Conservation (phyloP, 37 sponge, comb jelly and placozoan genomes). For the Corticium candelabrum region DNA sequence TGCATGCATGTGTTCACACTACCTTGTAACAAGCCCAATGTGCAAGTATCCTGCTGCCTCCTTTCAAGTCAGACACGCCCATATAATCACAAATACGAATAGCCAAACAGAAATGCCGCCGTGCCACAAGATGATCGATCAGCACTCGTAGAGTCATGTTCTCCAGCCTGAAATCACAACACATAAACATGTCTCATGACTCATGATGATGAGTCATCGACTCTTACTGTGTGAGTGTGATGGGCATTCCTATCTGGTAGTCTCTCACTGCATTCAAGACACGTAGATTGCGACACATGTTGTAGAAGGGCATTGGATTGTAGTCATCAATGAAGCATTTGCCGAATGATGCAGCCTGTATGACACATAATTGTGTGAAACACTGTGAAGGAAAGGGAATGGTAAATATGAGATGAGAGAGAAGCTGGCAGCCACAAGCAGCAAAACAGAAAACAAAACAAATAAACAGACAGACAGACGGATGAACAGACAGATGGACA, state of each 20-base stretch:
- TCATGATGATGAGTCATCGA: not conserved
- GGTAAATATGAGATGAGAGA: not conserved
- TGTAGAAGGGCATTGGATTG: conserved; percentile 29
- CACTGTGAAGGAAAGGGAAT: not conserved
- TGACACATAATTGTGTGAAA: not conserved
- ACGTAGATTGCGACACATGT: conserved; percentile 53
- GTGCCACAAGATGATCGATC: conserved; percentile 50
- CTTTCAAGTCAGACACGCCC: conserved; percentile 37
- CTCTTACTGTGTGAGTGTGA: conserved; percentile 78
- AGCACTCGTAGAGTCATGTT: conserved; percentile 12
- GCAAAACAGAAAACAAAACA: too few species aligned
- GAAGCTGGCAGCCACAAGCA: not conserved
- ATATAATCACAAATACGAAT: conserved; percentile 65
- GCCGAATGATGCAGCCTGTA: conserved; percentile 41
- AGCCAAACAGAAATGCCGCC: conserved; percentile 62
- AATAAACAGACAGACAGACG: too few species aligned
- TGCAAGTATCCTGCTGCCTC: conserved; percentile 52
- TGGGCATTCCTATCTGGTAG: conserved; percentile 61
- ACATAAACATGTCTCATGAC: not conserved
- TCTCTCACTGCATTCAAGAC: conserved; percentile 76
- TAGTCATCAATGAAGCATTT: conserved; percentile 36
- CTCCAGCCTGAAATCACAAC: not conserved
- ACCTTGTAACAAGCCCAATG: conserved; percentile 61
- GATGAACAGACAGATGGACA: too few species aligned
- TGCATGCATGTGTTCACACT: not conserved